Base-by-base conservation (phyloP, 2,888 invertebrate species). In the Noctua fimbriata region DNA sequence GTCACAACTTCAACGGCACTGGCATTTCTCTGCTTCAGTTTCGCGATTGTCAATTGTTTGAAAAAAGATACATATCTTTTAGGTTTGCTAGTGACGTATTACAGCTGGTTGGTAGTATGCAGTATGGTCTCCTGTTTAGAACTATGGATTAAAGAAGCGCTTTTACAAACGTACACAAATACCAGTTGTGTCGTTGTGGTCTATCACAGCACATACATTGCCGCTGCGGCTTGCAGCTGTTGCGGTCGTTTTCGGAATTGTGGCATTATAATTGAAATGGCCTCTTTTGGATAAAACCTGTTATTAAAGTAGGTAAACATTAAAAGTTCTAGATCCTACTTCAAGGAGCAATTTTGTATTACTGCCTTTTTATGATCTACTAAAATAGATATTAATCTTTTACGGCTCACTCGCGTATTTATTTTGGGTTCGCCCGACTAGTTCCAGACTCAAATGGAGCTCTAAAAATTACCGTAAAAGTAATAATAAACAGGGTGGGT, bases 381-480 rank as follows among this genome's bases (percentile, higher is more conserved):
- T 81, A 36, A 81, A 49, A 60, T 49, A 55, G 32, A 21, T 72
- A 78, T 73, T 41, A 82, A 73, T 78, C 49, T 73, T 72, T 60
- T 73, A 73, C 32, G 58, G 28, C 55, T 73, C 28, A 69, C 24
- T 21, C 32, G 16, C 16, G 36, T 60, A 60, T 74, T 78, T 60
- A 47, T 76, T 78, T 63, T 63, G 28, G 79, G 49, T 36, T 78
- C n/a, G 10, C 24, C 28, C 9, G 24, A 28, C 28, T 81, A 28
- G 36, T 70, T 78, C 9, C 14, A n/a, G 52, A 28, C 21, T 28
- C 14, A 58, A 69, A 58, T 47, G n/a, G 16, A 78, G 69, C 21
- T 55, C 49, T 79, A 12, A 18, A 21, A 78, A 69, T 69, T 52
- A 80, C 21, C 21, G 41, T 52, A 32, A 79, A 49, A 66, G 44